Evolutionary conservation across 2,888 invertebrate species (phyloP), one percentile per base, ranked within the genome.

Genomic region (Cataglyphis rosenhaueri): DNA sequence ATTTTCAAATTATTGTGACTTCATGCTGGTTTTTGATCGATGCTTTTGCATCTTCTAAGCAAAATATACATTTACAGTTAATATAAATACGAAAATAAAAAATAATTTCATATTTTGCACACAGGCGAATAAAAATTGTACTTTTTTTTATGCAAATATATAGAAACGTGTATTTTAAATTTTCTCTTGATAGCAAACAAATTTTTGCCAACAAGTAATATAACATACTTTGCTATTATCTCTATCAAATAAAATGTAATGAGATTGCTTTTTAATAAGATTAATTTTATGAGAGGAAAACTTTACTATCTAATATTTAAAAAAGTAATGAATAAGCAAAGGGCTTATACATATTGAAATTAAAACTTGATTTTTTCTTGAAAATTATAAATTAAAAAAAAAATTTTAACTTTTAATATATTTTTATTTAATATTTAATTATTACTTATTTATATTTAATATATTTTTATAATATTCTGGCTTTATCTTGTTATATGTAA

Each of bases 221-320:
- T 41, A n/a, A 25, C 18, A 21, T 64, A 64, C 25, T 8, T 65
- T 65, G 35, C 64, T 75, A 65, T 52, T 52, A 21, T 12, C 8
- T 52, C 48, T 64, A 65, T 12, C 32, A 32, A n/a, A 48, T 75
- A 75, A 61, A 73, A 44, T 38, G 57, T 18, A 73, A 73, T n/a
- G 32, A 61, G 29, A 73, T 61, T 73, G 61, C 12, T 59, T 25
- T 18, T 48, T 41, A 25, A 41, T 32, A 61, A 74, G 32, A 35
- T 64, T 74, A 62, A 62, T 10, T 75, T 64, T 52, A 62, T 62
- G 4, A 44, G 4, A 44, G 32, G 48, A 62, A 21, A 6, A 9
- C 32, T 62, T 62, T 74, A 32, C 6, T 3, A 21, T n/a, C 29
- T 32, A 74, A 10, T 44, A 15, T n/a, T 8, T 61, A 35, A 61